These are phyloP conservation scores for Hirundo rustica DNA, from an alignment of 2,797 vertebrate genomes.

Conservation along the genomic window DNA sequence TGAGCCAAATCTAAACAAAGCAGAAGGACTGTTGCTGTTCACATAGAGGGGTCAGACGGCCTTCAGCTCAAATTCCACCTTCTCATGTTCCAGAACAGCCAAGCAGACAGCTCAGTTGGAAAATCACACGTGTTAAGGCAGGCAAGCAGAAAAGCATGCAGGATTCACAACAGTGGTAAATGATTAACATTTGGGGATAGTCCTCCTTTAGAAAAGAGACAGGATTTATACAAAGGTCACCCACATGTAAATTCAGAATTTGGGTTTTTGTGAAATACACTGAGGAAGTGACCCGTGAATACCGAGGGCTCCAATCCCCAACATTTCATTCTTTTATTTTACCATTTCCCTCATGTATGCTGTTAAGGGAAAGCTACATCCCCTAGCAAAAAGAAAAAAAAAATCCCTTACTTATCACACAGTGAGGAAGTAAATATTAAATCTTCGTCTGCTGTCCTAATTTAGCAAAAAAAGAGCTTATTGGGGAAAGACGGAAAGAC, in stretches of 20 bases:
- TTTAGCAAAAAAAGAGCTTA: neutral
- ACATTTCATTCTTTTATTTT: neutral
- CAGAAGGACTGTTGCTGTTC: neutral
- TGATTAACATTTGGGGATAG: slow-evolving; percentile 11
- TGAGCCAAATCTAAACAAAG: slow-evolving; percentile 2
- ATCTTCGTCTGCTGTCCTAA: neutral
- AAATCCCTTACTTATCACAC: neutral
- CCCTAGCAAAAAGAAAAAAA: neutral
- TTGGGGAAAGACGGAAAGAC: neutral
- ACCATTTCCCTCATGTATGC: neutral
- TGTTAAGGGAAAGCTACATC: neutral
- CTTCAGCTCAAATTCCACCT: slow-evolving; percentile 13
- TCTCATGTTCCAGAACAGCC: neutral
- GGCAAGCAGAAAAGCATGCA: slow-evolving; percentile 36
- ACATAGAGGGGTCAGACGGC: neutral
- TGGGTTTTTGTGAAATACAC: neutral
- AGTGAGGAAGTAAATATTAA: neutral
- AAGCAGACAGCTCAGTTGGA: neutral
- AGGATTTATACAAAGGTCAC: neutral
- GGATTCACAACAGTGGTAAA: neutral
- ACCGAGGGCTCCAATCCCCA: neutral
- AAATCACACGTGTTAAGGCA: neutral
- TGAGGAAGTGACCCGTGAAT: neutral
- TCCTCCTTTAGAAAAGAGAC: slow-evolving; percentile 71
- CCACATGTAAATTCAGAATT: neutral